Base-by-base conservation (phyloP, 2,797 vertebrate species). In the Echeneis naucrates region DNA sequence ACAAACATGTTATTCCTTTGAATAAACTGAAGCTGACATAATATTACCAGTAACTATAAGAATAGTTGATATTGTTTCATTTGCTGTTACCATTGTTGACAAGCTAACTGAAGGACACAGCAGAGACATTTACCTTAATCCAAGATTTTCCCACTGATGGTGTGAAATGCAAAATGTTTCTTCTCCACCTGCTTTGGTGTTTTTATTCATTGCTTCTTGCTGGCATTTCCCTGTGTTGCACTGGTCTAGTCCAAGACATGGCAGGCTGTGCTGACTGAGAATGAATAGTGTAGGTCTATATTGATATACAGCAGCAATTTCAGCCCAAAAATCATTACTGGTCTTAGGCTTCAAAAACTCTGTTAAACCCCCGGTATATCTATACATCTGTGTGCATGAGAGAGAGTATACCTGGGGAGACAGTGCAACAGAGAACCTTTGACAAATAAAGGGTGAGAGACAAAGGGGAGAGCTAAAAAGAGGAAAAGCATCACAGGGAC, bases 401-500 rank as follows among this genome's bases (percentile, higher is more conserved):
- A 79, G 83, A 72, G 57, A 54, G 60, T 67, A 65, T 82, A 87
- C 87, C 84, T 90, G 83, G 84, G 87, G 89, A 90, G 87, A 77
- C 80, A 86, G 81, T 83, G 87, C 81, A 85, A 77, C 74, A 81
- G 82, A 87, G 86, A 84, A 88, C 87, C 86, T 90, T 87, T 88
- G 87, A 88, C 86, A 85, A 88, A 89, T 90, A 89, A 89, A 91
- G 90, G 88, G 85, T 75, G 50, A 81, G 79, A 90, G 87, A 92
- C 90, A 92, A 92, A 92, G 88, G 72, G 78, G 81, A 81, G 68
- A 84, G 73, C 87, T 90, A 77, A 92, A 90, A 88, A 74, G 88
- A 87, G 76, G 77, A 71, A 91, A 91, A 72, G 89, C 88, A 87
- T 89, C 88, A 85, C 87, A 87, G 87, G 85, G 85, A 86, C 85